Percentiles rank a stretch among this genome's conserved stretches.
Evolutionary conservation across 2,888 invertebrate genomes (phyloP).

Genomic region (Tenodera sinensis): DNA sequence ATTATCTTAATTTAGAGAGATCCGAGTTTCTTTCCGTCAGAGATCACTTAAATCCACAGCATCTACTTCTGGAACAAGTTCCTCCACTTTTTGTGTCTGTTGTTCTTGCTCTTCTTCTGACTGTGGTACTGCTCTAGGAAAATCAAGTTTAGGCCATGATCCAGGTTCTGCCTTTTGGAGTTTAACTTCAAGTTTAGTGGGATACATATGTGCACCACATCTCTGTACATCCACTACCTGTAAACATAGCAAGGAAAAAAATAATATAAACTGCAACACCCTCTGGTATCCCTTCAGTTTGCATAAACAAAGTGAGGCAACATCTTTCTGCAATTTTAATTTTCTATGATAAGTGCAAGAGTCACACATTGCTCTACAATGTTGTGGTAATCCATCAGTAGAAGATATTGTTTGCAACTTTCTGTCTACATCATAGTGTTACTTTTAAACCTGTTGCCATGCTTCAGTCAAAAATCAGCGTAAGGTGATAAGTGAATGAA

Average conservation of each 20-base stretch:
- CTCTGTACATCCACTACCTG: slow-evolving; percentile 73
- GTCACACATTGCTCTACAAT: too few relatives aligned
- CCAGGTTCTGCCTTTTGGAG: slow-evolving; percentile 82
- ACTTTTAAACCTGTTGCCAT: too few relatives aligned
- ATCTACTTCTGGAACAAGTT: slow-evolving; percentile 52
- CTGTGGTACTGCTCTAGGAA: slow-evolving; percentile 46
- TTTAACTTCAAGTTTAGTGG: slow-evolving; percentile 90
- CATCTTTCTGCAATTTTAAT: too few relatives aligned
- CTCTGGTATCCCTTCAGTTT: background rate
- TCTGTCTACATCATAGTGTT: too few relatives aligned
- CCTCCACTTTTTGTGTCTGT: slow-evolving; percentile 43
- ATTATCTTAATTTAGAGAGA: background rate
- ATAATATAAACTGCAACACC: background rate
- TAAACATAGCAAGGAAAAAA: slow-evolving; percentile 37
- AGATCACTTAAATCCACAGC: slow-evolving; percentile 74
- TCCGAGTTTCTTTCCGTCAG: slow-evolving; percentile 31
- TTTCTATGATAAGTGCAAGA: too few relatives aligned
- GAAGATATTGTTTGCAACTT: too few relatives aligned
- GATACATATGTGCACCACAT: slow-evolving; percentile 73
- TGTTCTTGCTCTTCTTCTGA: background rate
- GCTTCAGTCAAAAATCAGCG: too few relatives aligned
- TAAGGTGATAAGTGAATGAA: too few relatives aligned
- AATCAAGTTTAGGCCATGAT: slow-evolving; percentile 74
- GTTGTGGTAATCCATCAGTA: too few relatives aligned
- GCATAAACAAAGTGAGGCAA: too few relatives aligned